Conservation (phyloP, 2,888 invertebrate species). For the Rhagium mordax region DNA sequence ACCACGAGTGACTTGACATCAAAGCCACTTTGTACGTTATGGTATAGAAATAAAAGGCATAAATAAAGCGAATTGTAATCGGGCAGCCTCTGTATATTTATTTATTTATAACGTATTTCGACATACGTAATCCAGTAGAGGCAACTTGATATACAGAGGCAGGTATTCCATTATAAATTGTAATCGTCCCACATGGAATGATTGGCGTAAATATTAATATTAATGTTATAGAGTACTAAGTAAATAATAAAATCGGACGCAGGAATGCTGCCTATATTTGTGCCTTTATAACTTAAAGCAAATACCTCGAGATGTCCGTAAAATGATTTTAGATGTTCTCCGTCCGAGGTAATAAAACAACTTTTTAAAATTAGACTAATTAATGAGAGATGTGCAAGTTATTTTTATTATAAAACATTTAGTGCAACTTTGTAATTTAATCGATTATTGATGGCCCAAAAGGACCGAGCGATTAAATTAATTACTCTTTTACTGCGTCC, state of each 20-base stretch:
- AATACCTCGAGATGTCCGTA: constrained; percentile 27
- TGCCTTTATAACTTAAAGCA: constrained; percentile 39
- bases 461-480: not conserved
- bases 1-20: no score
- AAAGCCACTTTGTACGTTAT: no score
- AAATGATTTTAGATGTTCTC: constrained; percentile 29
- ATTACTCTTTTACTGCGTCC: constrained; percentile 4
- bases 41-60: no score
- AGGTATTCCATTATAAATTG: constrained; percentile 53
- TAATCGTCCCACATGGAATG: constrained; percentile 40
- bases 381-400: constrained; percentile 32
- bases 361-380: constrained; percentile 35
- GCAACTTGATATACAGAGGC: constrained; percentile 31
- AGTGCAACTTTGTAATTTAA: constrained; percentile 28
- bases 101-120: no score
- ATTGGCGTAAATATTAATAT: constrained; percentile 52
- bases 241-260: constrained; percentile 44
- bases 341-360: constrained; percentile 27
- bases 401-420: constrained; percentile 16
- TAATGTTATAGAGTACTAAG: constrained; percentile 42
- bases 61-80: no score
- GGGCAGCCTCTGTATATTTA: no score
- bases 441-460: constrained; percentile 14
- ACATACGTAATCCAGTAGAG: constrained; percentile 36
- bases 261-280: constrained; percentile 48